Conservation (phyloP, 2,113 vertebrate genomes). For the Esox niger region DNA sequence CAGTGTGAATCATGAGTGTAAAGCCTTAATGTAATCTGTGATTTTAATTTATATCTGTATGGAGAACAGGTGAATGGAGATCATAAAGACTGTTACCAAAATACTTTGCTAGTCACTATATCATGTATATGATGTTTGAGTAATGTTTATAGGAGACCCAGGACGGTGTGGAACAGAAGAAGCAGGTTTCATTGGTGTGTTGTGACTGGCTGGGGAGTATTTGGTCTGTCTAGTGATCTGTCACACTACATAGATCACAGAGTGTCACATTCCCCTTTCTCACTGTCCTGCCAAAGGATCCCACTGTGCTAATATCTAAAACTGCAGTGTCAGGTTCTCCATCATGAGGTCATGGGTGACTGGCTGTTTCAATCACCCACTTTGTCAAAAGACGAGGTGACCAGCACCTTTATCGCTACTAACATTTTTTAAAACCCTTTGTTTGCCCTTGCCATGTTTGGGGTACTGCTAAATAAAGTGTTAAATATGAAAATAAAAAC, state of each 20-base stretch:
- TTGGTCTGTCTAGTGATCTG: slow-evolving; percentile 26
- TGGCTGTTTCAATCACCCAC: slow-evolving; percentile 51
- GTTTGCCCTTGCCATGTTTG: too few species aligned
- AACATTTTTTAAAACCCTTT: too few species aligned
- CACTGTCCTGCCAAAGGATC: slow-evolving; percentile 49
- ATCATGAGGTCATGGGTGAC: slow-evolving; percentile 55
- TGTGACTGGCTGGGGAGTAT: slow-evolving; percentile 46
- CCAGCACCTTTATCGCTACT: not conserved
- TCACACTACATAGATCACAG: slow-evolving; percentile 49
- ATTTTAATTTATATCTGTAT: too few species aligned
- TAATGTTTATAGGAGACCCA: slow-evolving; percentile 50
- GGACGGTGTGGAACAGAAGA: slow-evolving; percentile 48
- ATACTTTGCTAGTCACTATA: slow-evolving; percentile 47
- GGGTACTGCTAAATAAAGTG: too few species aligned
- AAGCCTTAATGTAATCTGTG: not conserved
- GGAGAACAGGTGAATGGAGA: too few species aligned
- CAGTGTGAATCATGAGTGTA: slow-evolving; percentile 13
- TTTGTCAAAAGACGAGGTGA: slow-evolving; percentile 49
- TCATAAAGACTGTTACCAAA: slow-evolving; percentile 27
- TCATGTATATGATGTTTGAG: slow-evolving; percentile 63
- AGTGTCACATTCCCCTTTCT: slow-evolving; percentile 46
- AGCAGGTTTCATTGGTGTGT: slow-evolving; percentile 37
- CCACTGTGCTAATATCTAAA: slow-evolving; percentile 58
- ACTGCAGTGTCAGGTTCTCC: slow-evolving; percentile 57
- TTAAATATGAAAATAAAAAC: too few species aligned